These are phyloP conservation scores for Mactra quadrangularis DNA, from an alignment of 1,140 invertebrate species.

Conservation along the genomic window DNA sequence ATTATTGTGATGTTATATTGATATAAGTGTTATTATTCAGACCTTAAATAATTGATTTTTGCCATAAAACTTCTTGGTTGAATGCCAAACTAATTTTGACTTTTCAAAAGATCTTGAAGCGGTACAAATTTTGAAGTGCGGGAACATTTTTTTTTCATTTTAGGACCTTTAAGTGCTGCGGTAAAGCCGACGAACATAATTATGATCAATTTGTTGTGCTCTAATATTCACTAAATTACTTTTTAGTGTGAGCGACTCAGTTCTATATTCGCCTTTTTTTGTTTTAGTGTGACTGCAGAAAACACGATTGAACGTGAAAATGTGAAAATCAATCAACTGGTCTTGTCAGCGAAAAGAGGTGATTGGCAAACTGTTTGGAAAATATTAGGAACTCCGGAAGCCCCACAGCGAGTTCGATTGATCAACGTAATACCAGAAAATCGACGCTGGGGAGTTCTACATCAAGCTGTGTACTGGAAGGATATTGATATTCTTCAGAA, in stretches of 20 bases:
- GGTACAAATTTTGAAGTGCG: too few species aligned
- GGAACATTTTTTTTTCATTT: background rate
- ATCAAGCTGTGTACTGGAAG: constrained; percentile 47
- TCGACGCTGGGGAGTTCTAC: constrained; percentile 50
- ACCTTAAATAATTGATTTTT: too few species aligned
- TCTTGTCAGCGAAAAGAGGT: constrained; percentile 9
- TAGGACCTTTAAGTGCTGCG: background rate
- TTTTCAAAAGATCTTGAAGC: too few species aligned
- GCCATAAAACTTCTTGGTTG: too few species aligned
- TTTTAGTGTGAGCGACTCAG: too few species aligned
- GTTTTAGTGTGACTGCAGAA: background rate
- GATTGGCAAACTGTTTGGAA: constrained; percentile 17
- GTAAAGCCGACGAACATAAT: background rate
- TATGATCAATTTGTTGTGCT: background rate
- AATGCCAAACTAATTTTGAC: too few species aligned
- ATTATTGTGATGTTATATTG: too few species aligned
- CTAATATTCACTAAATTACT: background rate
- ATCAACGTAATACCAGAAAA: constrained; percentile 50
- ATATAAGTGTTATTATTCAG: too few species aligned
- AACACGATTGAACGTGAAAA: constrained; percentile 33
- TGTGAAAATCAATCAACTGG: background rate
- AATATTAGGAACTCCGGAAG: constrained; percentile 21
- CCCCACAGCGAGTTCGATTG: background rate
- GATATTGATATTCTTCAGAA: background rate
- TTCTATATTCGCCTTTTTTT: too few species aligned